Evolutionary conservation across 2,797 vertebrate species (phyloP).

Genomic region (Ambastaia sidthimunki): DNA sequence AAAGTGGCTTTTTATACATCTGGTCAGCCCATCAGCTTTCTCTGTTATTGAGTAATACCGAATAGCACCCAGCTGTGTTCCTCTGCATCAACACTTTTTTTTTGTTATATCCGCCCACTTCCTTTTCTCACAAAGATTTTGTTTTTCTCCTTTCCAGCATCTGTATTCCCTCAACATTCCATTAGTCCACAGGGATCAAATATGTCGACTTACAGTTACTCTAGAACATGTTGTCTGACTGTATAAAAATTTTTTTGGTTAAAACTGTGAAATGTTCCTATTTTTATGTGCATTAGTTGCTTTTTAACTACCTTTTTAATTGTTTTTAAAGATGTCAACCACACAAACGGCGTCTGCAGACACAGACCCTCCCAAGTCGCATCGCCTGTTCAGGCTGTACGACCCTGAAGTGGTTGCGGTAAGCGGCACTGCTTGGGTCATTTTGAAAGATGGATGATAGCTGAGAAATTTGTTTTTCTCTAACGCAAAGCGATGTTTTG

Average conservation of each 20-base stretch:
- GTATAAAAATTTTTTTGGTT: neutral
- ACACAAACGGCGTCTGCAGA: slow-evolving; percentile 24
- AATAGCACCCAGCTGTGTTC: slow-evolving; percentile 33
- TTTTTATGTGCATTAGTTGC: slow-evolving; percentile 6
- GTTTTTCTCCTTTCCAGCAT: slow-evolving; percentile 22
- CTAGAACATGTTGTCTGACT: neutral
- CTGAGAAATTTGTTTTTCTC: neutral
- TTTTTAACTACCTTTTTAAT: neutral
- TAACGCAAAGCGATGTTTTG: neutral
- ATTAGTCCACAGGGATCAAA: slow-evolving; percentile 10
- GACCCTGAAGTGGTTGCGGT: slow-evolving; percentile 74
- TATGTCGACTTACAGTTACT: slow-evolving; percentile 5
- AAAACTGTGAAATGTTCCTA: neutral
- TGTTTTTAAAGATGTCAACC: slow-evolving; percentile 61
- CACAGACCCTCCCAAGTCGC: slow-evolving; percentile 42
- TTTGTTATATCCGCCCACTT: slow-evolving; percentile 30
- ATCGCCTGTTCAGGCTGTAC: slow-evolving; percentile 62
- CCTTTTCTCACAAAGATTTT: slow-evolving; percentile 18
- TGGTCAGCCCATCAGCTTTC: neutral
- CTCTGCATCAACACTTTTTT: slow-evolving; percentile 9
- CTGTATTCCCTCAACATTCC: slow-evolving; percentile 31
- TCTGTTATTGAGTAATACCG: slow-evolving; percentile 27
- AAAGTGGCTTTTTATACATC: neutral
- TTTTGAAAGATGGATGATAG: neutral
- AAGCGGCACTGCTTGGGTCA: slow-evolving; percentile 50